Percentiles rank a stretch among this genome's conserved stretches.
Evolutionary conservation across 2,888 invertebrate species (phyloP).

Genomic region (Aporophyla lueneburgensis): DNA sequence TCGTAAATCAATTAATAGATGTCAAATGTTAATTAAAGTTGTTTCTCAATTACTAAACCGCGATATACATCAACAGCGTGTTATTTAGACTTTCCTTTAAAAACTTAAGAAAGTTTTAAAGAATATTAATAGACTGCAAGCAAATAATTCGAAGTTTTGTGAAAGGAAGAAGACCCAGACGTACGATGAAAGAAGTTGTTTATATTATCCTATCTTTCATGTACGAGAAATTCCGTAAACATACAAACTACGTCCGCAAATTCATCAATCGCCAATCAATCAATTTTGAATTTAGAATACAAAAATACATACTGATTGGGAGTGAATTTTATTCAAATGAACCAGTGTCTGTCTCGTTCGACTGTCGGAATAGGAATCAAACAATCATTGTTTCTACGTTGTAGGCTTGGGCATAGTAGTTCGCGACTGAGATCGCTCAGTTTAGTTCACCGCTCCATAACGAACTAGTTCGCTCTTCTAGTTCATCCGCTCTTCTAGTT

Average conservation of each 20-base stretch:
- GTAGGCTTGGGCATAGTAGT: too few species aligned
- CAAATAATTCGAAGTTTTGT: constrained; percentile 23
- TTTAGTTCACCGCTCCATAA: too few species aligned
- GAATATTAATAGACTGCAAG: constrained; percentile 11
- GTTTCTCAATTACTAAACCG: constrained; percentile 59
- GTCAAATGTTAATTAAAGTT: constrained; percentile 70
- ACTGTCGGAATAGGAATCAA: constrained; percentile 46
- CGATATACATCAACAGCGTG: constrained; percentile 2
- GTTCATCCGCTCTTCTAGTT: too few species aligned
- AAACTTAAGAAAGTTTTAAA: constrained; percentile 34
- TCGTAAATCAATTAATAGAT: constrained; percentile 72
- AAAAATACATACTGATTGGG: constrained; percentile 38
- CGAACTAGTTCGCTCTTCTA: too few species aligned
- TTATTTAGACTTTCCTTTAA: constrained; percentile 3
- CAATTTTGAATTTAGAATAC: constrained; percentile 38
- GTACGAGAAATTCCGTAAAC: constrained; percentile 30
- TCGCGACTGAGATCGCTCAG: too few species aligned
- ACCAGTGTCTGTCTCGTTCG: constrained; percentile 41
- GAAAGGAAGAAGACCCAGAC: constrained; percentile 14
- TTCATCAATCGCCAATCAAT: constrained; percentile 44
- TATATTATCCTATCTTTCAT: constrained; percentile 40
- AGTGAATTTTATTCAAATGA: constrained; percentile 57
- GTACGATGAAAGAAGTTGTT: constrained; percentile 43
- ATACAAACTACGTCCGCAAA: constrained; percentile 22
- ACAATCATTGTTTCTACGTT: constrained; percentile 45